Percentiles rank a stretch among this genome's conserved stretches.
Conservation (phyloP, 2,888 invertebrate species). For the Drosophila kanekoi region DNA sequence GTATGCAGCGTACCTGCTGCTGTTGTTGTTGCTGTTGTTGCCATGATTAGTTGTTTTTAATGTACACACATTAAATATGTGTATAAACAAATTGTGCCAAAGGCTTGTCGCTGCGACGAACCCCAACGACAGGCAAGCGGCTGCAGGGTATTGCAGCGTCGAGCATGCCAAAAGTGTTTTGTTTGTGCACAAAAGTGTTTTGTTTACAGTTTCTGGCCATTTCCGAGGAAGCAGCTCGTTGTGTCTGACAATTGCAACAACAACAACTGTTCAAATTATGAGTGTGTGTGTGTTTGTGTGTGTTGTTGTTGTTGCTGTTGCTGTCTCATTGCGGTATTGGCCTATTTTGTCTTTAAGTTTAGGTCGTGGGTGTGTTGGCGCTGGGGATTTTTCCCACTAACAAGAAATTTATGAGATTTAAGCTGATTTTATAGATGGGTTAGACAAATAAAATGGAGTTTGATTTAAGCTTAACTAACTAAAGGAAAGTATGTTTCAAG, state of each 20-base stretch:
- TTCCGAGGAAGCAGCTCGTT: slow-evolving; percentile 33
- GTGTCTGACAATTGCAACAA: slow-evolving; percentile 28
- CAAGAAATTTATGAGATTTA: slow-evolving; percentile 3
- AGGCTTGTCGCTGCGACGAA: background rate
- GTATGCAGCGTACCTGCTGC: slow-evolving; percentile 41
- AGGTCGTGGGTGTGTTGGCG: slow-evolving; percentile 34
- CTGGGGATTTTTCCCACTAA: slow-evolving; percentile 4
- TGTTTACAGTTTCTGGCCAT: slow-evolving; percentile 37
- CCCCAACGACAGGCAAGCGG: background rate
- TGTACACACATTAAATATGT: slow-evolving; percentile 9
- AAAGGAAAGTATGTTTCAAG: background rate
- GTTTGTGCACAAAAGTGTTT: slow-evolving; percentile 18
- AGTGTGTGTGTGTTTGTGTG: background rate
- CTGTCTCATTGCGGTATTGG: slow-evolving; percentile 55
- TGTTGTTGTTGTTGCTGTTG: slow-evolving; percentile 13
- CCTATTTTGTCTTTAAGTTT: slow-evolving; percentile 45
- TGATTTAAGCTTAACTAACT: background rate
- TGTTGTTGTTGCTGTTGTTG: slow-evolving; percentile 34
- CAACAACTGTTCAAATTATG: slow-evolving; percentile 26
- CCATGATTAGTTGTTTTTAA: slow-evolving; percentile 61
- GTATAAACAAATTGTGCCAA: background rate
- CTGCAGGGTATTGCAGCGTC: slow-evolving; percentile 30
- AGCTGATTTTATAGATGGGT: background rate
- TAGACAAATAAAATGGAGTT: background rate
- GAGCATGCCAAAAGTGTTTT: background rate